Evolutionary conservation across 2,797 vertebrate species (phyloP), one percentile per base, ranked within the genome.

Genomic region (Hipposideros larvatus): DNA sequence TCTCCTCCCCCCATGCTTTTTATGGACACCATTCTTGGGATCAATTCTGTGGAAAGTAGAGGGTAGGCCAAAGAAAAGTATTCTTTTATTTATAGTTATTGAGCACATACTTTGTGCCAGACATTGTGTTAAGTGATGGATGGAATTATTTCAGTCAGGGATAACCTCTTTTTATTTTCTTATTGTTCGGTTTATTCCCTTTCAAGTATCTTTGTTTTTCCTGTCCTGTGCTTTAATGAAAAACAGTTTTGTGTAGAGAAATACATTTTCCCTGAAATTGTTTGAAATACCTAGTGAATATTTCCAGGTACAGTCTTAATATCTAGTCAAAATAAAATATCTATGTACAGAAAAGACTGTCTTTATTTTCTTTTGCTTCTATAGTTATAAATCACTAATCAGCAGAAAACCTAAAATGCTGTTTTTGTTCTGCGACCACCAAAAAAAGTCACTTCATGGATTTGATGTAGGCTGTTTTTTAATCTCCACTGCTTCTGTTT

Each of bases 171-270:
- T 73, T 88, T 85, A 70, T 78, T 37, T 83, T 96, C 83, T 7
- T 85, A 53, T 28, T 41, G 5, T 53, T 73, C 15, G 15, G 5
- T 66, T 59, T 89, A 57, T 80, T 94, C 85, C 48, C 85, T 95
- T 96, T 84, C 53, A 9, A n/a, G 9, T 59, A 80, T 70, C 31
- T 95, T 78, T 88, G 22, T 59, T 94, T 95, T 61, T 71, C 21
- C 74, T 91, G 26, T 75, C 84, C 78, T 96, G 3, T 77, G 43
- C 88, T 90, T n/a, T 91, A 28, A 34, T 53, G 13, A 31, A 96
- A 63, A 95, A 71, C 31, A 65, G n/a, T 57, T 91, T 77, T 86
- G 11, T 59, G 31, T 53, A 16, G 55, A 87, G 37, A 71, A 93
- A 80, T 11, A 51, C 31, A 63, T 57, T 28, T 83, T 80, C 34